These are phyloP conservation scores for Caenorhabditis sinica DNA, from an alignment of 2,888 invertebrate genomes.

Conservation along the genomic window DNA sequence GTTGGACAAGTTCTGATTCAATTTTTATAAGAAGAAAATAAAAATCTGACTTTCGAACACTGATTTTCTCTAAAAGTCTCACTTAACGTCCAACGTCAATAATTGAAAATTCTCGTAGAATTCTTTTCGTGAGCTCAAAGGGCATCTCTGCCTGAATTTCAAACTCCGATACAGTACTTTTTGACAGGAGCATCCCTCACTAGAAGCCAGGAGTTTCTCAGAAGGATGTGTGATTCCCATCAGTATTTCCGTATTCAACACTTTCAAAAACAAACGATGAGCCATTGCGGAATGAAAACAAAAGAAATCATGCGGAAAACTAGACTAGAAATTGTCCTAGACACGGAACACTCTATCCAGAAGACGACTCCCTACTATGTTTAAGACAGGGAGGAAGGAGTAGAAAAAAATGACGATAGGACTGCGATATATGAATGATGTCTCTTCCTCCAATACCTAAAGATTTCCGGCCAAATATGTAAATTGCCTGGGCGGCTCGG, in stretches of 20 bases:
- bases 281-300: slow-evolving; percentile 25
- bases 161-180: too few relatives aligned
- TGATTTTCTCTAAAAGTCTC: too few relatives aligned
- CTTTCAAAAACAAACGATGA: background rate
- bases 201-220: background rate
- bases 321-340: slow-evolving; percentile 19
- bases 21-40: too few relatives aligned
- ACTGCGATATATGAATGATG: slow-evolving; percentile 12
- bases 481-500: slow-evolving; percentile 12
- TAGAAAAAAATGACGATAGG: slow-evolving; percentile 2
- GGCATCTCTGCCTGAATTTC: too few relatives aligned
- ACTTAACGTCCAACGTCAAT: too few relatives aligned
- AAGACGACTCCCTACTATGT: background rate
- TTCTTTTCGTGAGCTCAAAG: too few relatives aligned
- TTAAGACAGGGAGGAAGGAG: slow-evolving; percentile 1
- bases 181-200: too few relatives aligned
- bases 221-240: background rate
- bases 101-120: too few relatives aligned
- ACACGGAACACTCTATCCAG: slow-evolving; percentile 22
- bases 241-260: background rate
- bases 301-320: slow-evolving; percentile 51
- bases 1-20: background rate
- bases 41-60: too few relatives aligned
- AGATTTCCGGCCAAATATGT: slow-evolving; percentile 53
- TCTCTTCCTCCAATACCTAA: slow-evolving; percentile 9